Percentiles rank a stretch among this genome's conserved stretches.
Conservation (phyloP, 2,797 vertebrate genomes). For the Macropodus opercularis region DNA sequence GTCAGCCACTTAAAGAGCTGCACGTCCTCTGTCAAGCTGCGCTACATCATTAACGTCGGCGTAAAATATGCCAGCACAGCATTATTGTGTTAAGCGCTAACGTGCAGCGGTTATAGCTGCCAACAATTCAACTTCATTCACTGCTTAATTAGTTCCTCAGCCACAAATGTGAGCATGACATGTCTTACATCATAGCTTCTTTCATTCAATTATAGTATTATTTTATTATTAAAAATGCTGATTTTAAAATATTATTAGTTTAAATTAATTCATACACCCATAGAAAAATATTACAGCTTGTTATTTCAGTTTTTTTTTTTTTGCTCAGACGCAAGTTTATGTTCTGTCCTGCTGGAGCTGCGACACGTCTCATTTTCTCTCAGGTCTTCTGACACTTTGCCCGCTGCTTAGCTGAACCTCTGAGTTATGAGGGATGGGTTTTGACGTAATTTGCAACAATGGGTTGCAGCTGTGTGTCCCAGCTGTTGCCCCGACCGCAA, state of each 20-base stretch:
- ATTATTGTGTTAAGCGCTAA: slow-evolving; percentile 14
- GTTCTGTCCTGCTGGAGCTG: too few species aligned
- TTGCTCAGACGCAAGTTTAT: too few species aligned
- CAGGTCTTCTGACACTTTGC: neutral
- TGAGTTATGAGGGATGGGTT: neutral
- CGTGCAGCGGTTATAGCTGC: slow-evolving; percentile 6
- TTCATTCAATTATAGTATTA: too few species aligned
- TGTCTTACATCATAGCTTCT: too few species aligned
- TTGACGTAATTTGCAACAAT: neutral
- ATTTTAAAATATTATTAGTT: too few species aligned
- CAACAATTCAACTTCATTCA: slow-evolving; percentile 24
- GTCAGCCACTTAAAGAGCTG: slow-evolving; percentile 11
- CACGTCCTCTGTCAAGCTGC: neutral
- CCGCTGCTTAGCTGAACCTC: neutral
- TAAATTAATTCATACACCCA: neutral
- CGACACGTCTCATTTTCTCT: neutral
- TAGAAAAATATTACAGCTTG: too few species aligned
- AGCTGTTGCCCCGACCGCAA: neutral
- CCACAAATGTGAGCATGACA: slow-evolving; percentile 3
- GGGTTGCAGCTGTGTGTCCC: neutral
- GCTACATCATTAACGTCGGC: slow-evolving; percentile 8
- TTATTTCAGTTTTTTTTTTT: too few species aligned
- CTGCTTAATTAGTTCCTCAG: slow-evolving; percentile 13
- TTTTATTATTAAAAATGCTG: too few species aligned
- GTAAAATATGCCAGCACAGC: slow-evolving; percentile 27